Percentiles rank a stretch among this genome's conserved stretches.
Evolutionary conservation across 1,140 invertebrate species (phyloP).

Genomic region (Phymastichus coffea): DNA sequence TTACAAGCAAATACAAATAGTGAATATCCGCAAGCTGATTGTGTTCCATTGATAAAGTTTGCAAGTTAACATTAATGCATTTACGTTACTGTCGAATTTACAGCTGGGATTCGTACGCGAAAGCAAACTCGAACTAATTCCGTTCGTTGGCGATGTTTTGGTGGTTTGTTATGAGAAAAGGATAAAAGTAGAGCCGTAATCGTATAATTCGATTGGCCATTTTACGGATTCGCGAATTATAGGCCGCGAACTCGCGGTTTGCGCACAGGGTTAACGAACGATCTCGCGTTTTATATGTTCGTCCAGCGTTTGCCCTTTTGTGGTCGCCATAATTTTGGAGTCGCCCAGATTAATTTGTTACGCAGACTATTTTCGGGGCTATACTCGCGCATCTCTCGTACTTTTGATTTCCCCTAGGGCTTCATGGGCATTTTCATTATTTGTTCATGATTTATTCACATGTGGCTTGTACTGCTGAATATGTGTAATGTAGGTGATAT

Average conservation of each 20-base stretch:
- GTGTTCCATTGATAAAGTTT: too few species aligned
- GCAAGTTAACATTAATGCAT: too few species aligned
- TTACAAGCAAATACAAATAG: too few species aligned
- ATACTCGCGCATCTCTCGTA: too few species aligned
- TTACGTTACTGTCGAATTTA: too few species aligned
- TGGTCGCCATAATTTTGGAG: background rate
- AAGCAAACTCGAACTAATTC: constrained; percentile 4
- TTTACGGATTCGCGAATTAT: constrained; percentile 7
- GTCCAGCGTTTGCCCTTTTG: background rate
- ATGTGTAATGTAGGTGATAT: too few species aligned
- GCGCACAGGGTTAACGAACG: background rate
- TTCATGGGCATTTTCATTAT: background rate
- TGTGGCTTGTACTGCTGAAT: too few species aligned
- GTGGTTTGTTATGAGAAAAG: background rate
- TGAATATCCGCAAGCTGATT: too few species aligned
- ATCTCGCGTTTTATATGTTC: background rate
- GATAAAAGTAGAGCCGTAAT: background rate
- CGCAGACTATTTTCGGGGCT: background rate
- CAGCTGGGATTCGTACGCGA: too few species aligned
- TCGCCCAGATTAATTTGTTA: constrained; percentile 1
- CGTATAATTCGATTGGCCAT: constrained; percentile 8
- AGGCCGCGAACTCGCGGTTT: too few species aligned
- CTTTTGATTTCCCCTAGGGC: background rate
- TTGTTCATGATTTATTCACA: too few species aligned
- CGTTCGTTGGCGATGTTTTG: background rate